These are phyloP conservation scores for Isichthys henryi DNA, from an alignment of 2,113 vertebrate species.

Conservation along the genomic window DNA sequence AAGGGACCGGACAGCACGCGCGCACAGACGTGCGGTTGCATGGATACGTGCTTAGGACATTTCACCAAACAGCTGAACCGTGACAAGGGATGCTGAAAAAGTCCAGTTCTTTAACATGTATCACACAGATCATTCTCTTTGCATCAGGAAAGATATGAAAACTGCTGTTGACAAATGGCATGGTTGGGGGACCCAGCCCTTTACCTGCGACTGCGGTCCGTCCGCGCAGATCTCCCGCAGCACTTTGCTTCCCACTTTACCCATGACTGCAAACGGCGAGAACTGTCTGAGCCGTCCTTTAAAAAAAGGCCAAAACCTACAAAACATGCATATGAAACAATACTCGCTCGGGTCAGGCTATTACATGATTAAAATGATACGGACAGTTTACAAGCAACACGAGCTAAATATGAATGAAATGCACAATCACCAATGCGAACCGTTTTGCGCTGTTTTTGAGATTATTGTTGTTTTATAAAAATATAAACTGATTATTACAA, in stretches of 20 bases:
- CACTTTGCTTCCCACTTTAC: slow-evolving; percentile 55
- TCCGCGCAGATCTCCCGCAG: slow-evolving; percentile 49
- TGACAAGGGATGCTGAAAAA: background rate
- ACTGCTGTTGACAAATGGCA: background rate
- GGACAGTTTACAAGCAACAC: background rate
- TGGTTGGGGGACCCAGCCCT: background rate
- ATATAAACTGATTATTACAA: background rate
- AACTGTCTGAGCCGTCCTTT: background rate
- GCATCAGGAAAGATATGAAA: background rate
- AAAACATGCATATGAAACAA: background rate
- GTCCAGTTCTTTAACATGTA: background rate
- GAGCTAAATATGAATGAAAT: background rate
- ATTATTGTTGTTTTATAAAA: background rate
- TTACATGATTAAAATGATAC: background rate
- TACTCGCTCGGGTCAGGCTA: background rate
- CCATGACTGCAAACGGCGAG: slow-evolving; percentile 43
- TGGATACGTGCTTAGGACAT: background rate
- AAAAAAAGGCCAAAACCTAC: background rate
- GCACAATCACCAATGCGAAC: background rate
- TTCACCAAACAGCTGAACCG: background rate
- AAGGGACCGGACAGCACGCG: background rate
- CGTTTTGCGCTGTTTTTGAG: background rate
- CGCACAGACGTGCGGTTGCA: background rate
- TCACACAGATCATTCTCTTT: background rate
- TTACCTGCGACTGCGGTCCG: slow-evolving; percentile 55